Conservation (phyloP, 2,888 invertebrate species). For the Pegoplata infirma region DNA sequence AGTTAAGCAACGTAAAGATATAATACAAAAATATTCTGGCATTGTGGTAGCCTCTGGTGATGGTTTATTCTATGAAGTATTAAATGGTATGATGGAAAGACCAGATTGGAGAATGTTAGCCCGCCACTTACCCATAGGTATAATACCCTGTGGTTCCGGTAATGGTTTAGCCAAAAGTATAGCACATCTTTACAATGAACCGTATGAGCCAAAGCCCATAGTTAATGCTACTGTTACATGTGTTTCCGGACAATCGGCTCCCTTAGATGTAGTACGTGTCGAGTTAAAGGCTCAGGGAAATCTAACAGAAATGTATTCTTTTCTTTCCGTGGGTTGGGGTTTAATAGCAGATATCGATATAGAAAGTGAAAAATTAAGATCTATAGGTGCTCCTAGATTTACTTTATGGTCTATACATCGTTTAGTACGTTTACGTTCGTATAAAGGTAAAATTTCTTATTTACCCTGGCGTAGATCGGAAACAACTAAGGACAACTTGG, state of each 20-base stretch:
- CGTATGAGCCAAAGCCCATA: slow-evolving; percentile 88
- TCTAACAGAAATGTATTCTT: slow-evolving; percentile 87
- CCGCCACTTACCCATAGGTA: slow-evolving; percentile 89
- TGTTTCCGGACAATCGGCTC: slow-evolving; percentile 84
- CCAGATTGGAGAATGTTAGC: slow-evolving; percentile 90
- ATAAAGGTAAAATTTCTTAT: slow-evolving; percentile 92
- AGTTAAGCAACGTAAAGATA: slow-evolving; percentile 83
- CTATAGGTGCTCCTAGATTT: slow-evolving; percentile 94
- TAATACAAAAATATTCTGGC: slow-evolving; percentile 79
- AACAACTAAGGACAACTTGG: neutral
- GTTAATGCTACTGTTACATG: slow-evolving; percentile 88
- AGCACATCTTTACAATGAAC: slow-evolving; percentile 88
- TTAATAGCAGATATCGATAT: slow-evolving; percentile 97
- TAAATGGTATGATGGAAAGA: slow-evolving; percentile 95
- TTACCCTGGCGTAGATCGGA: slow-evolving; percentile 78
- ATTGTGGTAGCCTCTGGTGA: slow-evolving; percentile 90
- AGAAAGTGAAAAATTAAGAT: slow-evolving; percentile 95
- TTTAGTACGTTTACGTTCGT: slow-evolving; percentile 89
- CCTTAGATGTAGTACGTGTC: slow-evolving; percentile 93
- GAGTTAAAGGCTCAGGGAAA: slow-evolving; percentile 81
- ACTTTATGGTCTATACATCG: slow-evolving; percentile 92
- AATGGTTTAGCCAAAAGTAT: slow-evolving; percentile 95
- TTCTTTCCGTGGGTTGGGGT: slow-evolving; percentile 97
- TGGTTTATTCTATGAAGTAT: slow-evolving; percentile 88
- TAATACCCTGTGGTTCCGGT: slow-evolving; percentile 97